These are phyloP conservation scores for Psococerastis gibbosa DNA, from an alignment of 2,888 invertebrate genomes.

Conservation along the genomic window DNA sequence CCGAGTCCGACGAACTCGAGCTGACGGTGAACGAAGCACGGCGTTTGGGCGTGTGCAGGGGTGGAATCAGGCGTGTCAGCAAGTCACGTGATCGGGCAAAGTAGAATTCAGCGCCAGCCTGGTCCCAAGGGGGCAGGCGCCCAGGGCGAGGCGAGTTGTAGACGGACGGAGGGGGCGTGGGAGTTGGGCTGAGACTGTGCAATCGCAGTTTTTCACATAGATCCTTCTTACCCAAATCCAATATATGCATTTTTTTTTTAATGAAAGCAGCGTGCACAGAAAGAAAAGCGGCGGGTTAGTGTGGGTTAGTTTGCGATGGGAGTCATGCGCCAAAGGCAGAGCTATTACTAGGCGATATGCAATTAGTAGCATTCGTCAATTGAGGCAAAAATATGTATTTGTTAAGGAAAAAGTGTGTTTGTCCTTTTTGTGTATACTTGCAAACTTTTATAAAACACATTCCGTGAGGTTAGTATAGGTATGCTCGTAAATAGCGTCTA, in stretches of 20 bases:
- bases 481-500: no score
- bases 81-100: constrained; percentile 52
- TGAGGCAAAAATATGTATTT: no score
- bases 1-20: not conserved
- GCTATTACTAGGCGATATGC: no score
- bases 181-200: not conserved
- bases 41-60: not conserved
- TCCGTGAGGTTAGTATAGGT: no score
- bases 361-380: no score
- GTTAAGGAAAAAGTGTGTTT: no score
- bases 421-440: no score
- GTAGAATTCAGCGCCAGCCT: constrained; percentile 52
- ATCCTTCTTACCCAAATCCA: constrained; percentile 5
- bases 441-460: no score
- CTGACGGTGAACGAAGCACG: not conserved
- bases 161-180: constrained; percentile 7
- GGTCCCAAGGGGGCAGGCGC: constrained; percentile 47
- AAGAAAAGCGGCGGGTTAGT: no score
- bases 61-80: constrained; percentile 26
- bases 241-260: no score
- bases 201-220: constrained; percentile 6
- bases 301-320: no score
- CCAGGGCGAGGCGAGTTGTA: constrained; percentile 19
- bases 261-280: constrained; percentile 13
- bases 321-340: no score